Percentiles rank a stretch among this genome's conserved stretches.
Evolutionary conservation across 2,113 vertebrate species (phyloP).

Genomic region (Ivindomyrus marchei): DNA sequence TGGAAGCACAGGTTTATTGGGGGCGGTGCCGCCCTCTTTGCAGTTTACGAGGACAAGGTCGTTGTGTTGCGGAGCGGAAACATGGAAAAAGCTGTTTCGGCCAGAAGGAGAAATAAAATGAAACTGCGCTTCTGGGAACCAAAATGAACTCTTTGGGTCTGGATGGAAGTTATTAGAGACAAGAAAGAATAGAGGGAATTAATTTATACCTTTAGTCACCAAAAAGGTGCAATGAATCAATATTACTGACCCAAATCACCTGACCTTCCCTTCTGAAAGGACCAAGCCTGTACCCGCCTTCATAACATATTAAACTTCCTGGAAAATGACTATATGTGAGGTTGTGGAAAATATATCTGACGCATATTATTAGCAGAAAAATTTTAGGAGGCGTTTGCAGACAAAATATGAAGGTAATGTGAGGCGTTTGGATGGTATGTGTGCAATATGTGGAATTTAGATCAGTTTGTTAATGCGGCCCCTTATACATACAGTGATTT

Average conservation of each 20-base stretch:
- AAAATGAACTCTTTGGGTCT: not conserved
- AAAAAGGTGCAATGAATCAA: not conserved
- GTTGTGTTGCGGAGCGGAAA: not conserved
- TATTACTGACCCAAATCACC: not conserved
- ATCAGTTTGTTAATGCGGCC: not conserved
- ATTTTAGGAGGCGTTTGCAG: not conserved
- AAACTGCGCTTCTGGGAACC: not conserved
- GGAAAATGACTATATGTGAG: not conserved
- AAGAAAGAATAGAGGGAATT: not conserved
- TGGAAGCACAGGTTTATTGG: not conserved
- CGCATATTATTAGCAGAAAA: not conserved
- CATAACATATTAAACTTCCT: not conserved
- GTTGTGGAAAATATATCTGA: not conserved
- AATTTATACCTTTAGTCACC: not conserved
- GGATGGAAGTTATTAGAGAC: not conserved
- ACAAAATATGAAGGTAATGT: not conserved
- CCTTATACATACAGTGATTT: not conserved
- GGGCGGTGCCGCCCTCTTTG: not conserved
- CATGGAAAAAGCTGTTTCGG: not conserved
- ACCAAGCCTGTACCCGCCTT: not conserved
- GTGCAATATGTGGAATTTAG: not conserved
- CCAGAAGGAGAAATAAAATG: not conserved
- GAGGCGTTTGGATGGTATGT: not conserved
- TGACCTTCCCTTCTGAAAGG: not conserved
- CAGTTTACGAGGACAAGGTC: not conserved